A percentile compares a stretch with the other conserved stretches of the same genome.
phyloP scores from a whole-genome alignment of 30 jellyfish, hydroid and myxozoan species.

The Sanderia malayensis region DNA sequence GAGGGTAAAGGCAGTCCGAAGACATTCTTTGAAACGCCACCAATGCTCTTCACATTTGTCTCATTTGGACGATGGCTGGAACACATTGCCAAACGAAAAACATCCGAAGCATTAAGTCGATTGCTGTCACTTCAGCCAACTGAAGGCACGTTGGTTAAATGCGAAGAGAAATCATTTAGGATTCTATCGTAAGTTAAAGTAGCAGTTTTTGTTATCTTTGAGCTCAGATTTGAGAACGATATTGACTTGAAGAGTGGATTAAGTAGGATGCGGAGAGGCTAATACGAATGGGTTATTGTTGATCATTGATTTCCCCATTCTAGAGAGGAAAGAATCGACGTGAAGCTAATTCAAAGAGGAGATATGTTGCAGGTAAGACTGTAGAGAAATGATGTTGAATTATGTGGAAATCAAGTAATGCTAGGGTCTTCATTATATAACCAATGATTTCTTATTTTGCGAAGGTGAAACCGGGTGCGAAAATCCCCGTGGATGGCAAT shows the following conservation, averaged over 20 bases:
- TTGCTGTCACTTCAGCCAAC: constrained; percentile 82
- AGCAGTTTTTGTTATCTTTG: too few relatives aligned
- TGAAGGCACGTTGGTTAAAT: constrained; percentile 78
- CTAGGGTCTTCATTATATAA: too few relatives aligned
- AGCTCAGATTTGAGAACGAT: background rate
- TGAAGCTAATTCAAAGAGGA: constrained; percentile 82
- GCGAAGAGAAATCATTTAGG: constrained; percentile 28
- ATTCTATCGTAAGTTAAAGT: constrained; percentile 44
- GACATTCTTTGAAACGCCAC: constrained; percentile 97
- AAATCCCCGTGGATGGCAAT: constrained; percentile 95
- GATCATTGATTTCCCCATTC: too few relatives aligned
- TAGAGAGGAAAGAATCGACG: constrained; percentile 76
- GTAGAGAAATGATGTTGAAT: too few relatives aligned
- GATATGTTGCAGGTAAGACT: constrained; percentile 93
- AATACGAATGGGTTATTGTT: too few relatives aligned
- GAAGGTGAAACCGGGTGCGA: constrained; percentile 92
- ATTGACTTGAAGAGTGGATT: too few relatives aligned
- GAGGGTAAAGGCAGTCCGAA: constrained; percentile 79
- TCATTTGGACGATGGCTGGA: constrained; percentile 96
- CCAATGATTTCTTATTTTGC: background rate
- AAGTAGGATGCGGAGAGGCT: too few relatives aligned
- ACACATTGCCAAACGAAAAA: constrained; percentile 81
- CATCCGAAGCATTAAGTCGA: constrained; percentile 89
- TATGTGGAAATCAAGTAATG: too few relatives aligned
- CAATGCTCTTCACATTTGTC: constrained; percentile 88